These are phyloP conservation scores for Eunapius fragilis DNA, from an alignment of 37 sponge, comb jelly and placozoan species.

Conservation along the genomic window DNA sequence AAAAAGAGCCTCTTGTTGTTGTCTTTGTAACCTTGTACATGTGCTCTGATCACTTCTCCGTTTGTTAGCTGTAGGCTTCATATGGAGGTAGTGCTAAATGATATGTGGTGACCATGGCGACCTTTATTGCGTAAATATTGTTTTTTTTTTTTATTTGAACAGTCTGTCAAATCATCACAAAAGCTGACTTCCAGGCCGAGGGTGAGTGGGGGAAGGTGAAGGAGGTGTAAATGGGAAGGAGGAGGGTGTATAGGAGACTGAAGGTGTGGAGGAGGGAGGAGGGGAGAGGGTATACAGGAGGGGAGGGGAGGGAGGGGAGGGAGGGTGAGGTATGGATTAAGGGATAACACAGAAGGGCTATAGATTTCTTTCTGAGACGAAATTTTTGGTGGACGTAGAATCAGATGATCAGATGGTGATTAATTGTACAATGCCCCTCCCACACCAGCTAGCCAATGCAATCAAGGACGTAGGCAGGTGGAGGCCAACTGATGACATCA, in stretches of 20 bases:
- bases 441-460: conserved; percentile 17
- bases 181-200: neutral
- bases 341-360: neutral
- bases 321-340: neutral
- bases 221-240: neutral
- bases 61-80: too few species aligned
- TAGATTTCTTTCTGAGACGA: too few species aligned
- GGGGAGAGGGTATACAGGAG: neutral
- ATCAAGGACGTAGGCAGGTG: conserved; percentile 85
- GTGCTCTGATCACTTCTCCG: too few species aligned
- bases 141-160: neutral
- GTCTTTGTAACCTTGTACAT: too few species aligned
- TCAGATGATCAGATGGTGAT: neutral
- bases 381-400: neutral
- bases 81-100: too few species aligned
- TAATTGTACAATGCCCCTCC: neutral
- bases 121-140: too few species aligned
- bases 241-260: neutral
- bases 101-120: too few species aligned
- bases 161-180: neutral
- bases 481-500: conserved; percentile 89
- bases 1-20: too few species aligned
- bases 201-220: neutral
- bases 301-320: neutral
- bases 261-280: neutral